Percentiles rank a stretch among this genome's conserved stretches.
phyloP scores from a whole-genome alignment of 2,888 invertebrate genomes.

The Griposia aprilina region DNA sequence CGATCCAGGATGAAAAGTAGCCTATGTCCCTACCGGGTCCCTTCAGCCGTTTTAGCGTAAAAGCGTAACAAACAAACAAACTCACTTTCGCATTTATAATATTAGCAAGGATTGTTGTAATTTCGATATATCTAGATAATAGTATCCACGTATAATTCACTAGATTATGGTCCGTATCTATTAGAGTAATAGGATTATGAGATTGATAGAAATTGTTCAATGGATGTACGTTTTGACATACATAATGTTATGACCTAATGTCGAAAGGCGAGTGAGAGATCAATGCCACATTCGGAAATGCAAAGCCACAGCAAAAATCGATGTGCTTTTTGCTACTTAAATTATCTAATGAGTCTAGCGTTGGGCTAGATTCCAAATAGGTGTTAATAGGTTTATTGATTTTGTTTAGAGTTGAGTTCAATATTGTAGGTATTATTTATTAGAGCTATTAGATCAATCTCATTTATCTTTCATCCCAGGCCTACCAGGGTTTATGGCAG shows the following conservation, averaged over 20 bases:
- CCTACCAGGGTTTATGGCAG: not conserved
- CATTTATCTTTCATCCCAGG: not conserved
- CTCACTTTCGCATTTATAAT: no score
- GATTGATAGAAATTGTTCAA: slow-evolving; percentile 20
- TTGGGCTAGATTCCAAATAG: not conserved
- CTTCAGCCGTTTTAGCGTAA: no score
- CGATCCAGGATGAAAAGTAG: no score
- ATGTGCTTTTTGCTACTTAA: not conserved
- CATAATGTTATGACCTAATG: not conserved
- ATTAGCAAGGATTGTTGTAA: slow-evolving; percentile 4
- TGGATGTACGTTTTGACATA: not conserved
- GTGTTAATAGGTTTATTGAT: not conserved
- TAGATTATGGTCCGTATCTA: slow-evolving; percentile 30
- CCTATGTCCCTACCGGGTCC: no score
- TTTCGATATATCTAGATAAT: slow-evolving; percentile 15
- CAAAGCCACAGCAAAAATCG: not conserved
- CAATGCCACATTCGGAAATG: not conserved
- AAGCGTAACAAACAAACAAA: no score
- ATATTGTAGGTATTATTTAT: not conserved
- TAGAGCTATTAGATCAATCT: not conserved
- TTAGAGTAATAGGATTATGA: slow-evolving; percentile 40
- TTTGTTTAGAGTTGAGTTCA: not conserved
- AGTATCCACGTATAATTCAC: slow-evolving; percentile 18
- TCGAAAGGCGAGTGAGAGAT: not conserved
- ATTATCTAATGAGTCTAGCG: no score